Base-by-base conservation (phyloP, 1,140 invertebrate species). In the Eumaeus atala region DNA sequence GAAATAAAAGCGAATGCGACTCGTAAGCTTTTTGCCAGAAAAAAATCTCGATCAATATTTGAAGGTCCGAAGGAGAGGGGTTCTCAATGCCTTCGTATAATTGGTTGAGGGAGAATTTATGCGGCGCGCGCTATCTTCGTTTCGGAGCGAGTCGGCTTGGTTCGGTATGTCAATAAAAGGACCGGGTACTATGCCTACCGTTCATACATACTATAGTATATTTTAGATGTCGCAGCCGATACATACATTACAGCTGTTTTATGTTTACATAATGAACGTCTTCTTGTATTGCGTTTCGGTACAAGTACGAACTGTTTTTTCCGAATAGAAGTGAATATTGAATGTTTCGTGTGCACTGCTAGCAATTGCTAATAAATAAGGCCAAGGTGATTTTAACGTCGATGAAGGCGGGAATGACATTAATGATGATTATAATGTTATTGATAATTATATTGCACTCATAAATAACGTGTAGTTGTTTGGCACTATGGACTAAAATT, bases 41-140 rank as follows among this genome's bases (percentile, higher is more conserved):
- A 83, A 77, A 80, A 84, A 79, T 79, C 70, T 64, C 69, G 76
- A 81, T 84, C 80, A 80, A 84, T 81, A 80, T 84, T 81, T 66
- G 67, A 73, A 74, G 69, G 74, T 66, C 65, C 62, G 59, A 66
- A 61, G 66, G 64, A 70, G 74, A 72, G 66, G 64, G 67, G 64
- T 66, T 61, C 55, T 58, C 54, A 58, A 58, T 59, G 61, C 69
- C 61, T 67, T 69, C 69, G 57, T 77, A 74, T 80, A 82, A 83
- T 83, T 83, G 79, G 79, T 78, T 63, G 67, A 63, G 53, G 65
- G 66, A 52, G 66, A 74, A 77, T 82, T 82, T 79, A 79, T 77
- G 67, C 74, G 64, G 67, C 74, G 64, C 66, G 66, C 67, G 69
- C 66, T 79, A 77, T 75, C 74, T 69, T 48, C 51, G 53, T 75